Evolutionary conservation across 2,113 vertebrate genomes (phyloP).

Genomic region (Ailuropoda melanoleuca): DNA sequence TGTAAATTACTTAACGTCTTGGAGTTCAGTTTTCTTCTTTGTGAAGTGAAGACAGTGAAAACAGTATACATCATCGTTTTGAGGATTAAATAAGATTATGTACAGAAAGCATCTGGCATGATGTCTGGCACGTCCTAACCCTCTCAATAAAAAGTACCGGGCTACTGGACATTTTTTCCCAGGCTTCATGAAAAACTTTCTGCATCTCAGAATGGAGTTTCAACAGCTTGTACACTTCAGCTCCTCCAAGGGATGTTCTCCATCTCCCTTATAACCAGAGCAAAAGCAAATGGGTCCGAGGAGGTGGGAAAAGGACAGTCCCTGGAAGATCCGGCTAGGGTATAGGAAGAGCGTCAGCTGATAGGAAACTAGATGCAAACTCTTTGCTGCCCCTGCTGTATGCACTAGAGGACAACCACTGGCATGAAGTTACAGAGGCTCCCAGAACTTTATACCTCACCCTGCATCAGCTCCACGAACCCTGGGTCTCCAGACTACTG

Average conservation of each 20-base stretch:
- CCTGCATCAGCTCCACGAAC: neutral
- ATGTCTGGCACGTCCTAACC: neutral
- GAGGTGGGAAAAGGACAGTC: neutral
- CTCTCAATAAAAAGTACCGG: neutral
- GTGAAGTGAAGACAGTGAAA: neutral
- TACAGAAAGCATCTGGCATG: neutral
- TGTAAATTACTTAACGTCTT: neutral
- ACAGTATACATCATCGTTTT: neutral
- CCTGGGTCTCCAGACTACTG: neutral
- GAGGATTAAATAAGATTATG: neutral
- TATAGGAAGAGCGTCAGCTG: neutral
- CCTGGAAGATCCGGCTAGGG: fast-evolving
- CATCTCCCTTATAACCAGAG: neutral
- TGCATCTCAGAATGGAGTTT: neutral
- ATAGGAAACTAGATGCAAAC: neutral
- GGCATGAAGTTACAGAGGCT: neutral
- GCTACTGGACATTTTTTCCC: neutral
- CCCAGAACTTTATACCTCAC: neutral
- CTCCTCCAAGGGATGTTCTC: neutral
- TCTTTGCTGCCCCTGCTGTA: neutral
- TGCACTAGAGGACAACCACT: neutral
- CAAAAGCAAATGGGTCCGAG: neutral
- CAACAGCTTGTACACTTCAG: neutral
- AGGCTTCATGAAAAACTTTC: neutral
- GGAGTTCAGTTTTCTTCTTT: neutral